Conservation (phyloP, 2,888 invertebrate species). For the Phaedon cochleariae region DNA sequence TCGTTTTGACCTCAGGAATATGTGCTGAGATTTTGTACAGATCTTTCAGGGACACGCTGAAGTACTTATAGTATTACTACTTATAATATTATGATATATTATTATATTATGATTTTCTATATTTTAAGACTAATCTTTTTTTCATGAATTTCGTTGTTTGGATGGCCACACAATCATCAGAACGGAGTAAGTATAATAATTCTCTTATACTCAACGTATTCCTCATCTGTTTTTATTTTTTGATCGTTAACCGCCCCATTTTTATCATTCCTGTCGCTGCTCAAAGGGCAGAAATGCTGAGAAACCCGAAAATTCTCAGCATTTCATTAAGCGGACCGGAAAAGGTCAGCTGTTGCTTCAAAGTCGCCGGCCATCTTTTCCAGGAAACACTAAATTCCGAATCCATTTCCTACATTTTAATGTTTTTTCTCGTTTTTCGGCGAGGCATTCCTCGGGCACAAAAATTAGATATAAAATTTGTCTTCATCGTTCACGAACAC, state of each 20-base stretch:
- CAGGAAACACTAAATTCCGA: conserved; percentile 24
- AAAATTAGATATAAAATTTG: conserved; percentile 39
- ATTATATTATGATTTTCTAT: conserved; percentile 21
- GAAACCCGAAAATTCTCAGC: background rate
- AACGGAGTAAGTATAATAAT: conserved; percentile 66
- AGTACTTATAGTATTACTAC: no score
- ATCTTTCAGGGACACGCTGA: no score
- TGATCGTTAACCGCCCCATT: background rate
- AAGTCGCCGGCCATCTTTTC: conserved; percentile 20
- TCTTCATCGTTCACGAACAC: conserved; percentile 30
- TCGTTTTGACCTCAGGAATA: no score
- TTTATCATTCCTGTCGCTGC: background rate
- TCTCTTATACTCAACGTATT: background rate
- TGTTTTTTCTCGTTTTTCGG: background rate
- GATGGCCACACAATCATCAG: conserved; percentile 59
- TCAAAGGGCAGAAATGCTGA: background rate
- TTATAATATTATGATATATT: no score
- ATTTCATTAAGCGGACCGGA: conserved; percentile 25
- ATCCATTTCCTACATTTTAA: conserved; percentile 21
- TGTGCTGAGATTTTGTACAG: no score
- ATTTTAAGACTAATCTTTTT: conserved; percentile 58
- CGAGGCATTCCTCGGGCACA: conserved; percentile 24
- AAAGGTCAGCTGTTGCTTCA: conserved; percentile 25
- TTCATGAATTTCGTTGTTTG: conserved; percentile 62
- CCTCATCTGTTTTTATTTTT: background rate